These are phyloP conservation scores for Drosophila atripex DNA, from an alignment of 2,888 invertebrate genomes.

Conservation along the genomic window DNA sequence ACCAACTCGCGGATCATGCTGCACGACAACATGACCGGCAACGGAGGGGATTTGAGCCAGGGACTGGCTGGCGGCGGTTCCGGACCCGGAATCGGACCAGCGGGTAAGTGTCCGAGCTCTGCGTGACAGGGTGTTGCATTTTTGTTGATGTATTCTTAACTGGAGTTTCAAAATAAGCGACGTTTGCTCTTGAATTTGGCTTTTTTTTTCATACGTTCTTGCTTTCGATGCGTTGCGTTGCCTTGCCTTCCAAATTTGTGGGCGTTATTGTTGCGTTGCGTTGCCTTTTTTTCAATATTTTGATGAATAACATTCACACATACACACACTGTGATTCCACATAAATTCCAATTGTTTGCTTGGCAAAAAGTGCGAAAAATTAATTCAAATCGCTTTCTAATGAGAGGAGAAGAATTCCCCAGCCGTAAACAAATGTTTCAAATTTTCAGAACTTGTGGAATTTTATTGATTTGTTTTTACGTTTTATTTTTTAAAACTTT, in stretches of 20 bases:
- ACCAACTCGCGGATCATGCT: constrained; percentile 93
- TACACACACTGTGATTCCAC: constrained; percentile 6
- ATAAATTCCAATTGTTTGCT: constrained; percentile 5
- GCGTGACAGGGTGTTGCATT: constrained; percentile 14
- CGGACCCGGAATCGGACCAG: constrained; percentile 43
- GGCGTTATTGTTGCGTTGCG: constrained; percentile 20
- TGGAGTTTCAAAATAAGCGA: constrained; percentile 34
- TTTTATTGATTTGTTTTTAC: neutral
- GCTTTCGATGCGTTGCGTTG: constrained; percentile 34
- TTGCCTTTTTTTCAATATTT: constrained; percentile 3
- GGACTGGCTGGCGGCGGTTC: constrained; percentile 33
- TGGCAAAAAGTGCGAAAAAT: neutral
- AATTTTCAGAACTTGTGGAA: neutral
- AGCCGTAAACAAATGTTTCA: neutral
- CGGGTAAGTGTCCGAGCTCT: constrained; percentile 50
- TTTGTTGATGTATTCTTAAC: constrained; percentile 28
- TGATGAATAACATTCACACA: neutral
- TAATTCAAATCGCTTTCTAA: neutral
- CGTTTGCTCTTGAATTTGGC: constrained; percentile 36
- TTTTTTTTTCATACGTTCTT: constrained; percentile 20
- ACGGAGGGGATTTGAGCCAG: constrained; percentile 32
- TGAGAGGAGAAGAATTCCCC: neutral
- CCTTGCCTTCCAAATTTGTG: constrained; percentile 8
- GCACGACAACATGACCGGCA: constrained; percentile 83
- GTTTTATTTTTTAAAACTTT: constrained; percentile 7